A percentile compares a stretch with the other conserved stretches of the same genome.
Conservation (phyloP, 2,888 invertebrate genomes). For the Apotomis betuletana region DNA sequence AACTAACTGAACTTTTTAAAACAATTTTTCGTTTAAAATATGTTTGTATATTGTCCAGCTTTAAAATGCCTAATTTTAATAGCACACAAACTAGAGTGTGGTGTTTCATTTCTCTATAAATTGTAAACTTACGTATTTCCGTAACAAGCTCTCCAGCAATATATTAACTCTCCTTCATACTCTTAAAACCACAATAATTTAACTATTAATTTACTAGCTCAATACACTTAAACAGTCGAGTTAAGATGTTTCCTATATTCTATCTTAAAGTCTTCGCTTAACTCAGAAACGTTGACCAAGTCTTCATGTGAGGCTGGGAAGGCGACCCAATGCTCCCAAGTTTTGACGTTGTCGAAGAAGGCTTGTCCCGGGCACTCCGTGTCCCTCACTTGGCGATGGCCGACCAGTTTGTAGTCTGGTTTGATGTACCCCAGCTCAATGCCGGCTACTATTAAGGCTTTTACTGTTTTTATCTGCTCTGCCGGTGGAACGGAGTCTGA, state of each 20-base stretch:
- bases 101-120: too few relatives aligned
- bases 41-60: too few relatives aligned
- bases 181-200: too few relatives aligned
- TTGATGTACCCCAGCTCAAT: constrained; percentile 84
- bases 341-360: constrained; percentile 83
- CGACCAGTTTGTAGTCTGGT: constrained; percentile 83
- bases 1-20: too few relatives aligned
- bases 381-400: constrained; percentile 76
- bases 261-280: constrained; percentile 42
- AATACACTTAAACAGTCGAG: neutral
- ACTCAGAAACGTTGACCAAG: constrained; percentile 52
- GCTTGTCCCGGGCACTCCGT: constrained; percentile 87
- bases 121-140: too few relatives aligned
- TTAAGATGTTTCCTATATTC: constrained; percentile 20
- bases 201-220: neutral
- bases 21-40: too few relatives aligned
- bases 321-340: constrained; percentile 82
- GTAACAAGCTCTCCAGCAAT: too few relatives aligned
- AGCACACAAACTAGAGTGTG: too few relatives aligned
- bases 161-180: too few relatives aligned
- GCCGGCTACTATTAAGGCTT: constrained; percentile 85
- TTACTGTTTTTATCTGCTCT: constrained; percentile 82
- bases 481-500: constrained; percentile 83
- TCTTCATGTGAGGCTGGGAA: constrained; percentile 58
- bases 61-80: too few relatives aligned